Evolutionary conservation across 2,113 vertebrate genomes (phyloP), one percentile per base, ranked within the genome.

Genomic region (Atractosteus spatula): DNA sequence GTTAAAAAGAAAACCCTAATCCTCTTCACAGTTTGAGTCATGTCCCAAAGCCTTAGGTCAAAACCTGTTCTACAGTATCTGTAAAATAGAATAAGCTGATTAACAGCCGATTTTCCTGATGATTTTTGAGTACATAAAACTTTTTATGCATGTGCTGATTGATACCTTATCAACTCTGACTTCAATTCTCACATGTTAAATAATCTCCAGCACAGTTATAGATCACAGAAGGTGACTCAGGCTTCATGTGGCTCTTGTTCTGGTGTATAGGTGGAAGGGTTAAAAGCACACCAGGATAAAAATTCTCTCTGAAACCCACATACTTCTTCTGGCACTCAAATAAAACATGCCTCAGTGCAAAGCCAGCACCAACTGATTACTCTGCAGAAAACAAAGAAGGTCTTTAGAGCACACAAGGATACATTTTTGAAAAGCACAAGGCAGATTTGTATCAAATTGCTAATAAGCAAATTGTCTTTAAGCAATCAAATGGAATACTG

Each of bases 261-360:
- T 14, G 14, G 17, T 11, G 16, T 4, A 56, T 55, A 44, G 62
- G 61, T 41, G 44, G 57, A 16, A 65, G 51, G 41, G 62, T 56
- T 64, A 66, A 66, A 66, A 29, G 57, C 57, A 59, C 11, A 62
- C n/a, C 10, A 14, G 61, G 8, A 0, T 51, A 10, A 16, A 13
- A 47, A 73, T 69, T 69, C 67, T 61, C 68, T 43, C 45, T 16
- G 54, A 70, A 62, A 59, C 71, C 62, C 71, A 66, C 71, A 64
- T 54, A 17, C n/a, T 59, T 59, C 57, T n/a, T 16, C 4, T 59
- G 14, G 57, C 57, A 59, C 57, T 13, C 57, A 14, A 44, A 45
- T 29, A 42, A 14, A 11, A 17, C 67, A 55, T 69, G 45, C 66
- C 47, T 66, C 65, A 61, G n/a, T 68, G 55, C 65, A 55, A 29